phyloP scores from a whole-genome alignment of 2,888 invertebrate species.

The Scaptodrosophila latifasciaeformis region DNA sequence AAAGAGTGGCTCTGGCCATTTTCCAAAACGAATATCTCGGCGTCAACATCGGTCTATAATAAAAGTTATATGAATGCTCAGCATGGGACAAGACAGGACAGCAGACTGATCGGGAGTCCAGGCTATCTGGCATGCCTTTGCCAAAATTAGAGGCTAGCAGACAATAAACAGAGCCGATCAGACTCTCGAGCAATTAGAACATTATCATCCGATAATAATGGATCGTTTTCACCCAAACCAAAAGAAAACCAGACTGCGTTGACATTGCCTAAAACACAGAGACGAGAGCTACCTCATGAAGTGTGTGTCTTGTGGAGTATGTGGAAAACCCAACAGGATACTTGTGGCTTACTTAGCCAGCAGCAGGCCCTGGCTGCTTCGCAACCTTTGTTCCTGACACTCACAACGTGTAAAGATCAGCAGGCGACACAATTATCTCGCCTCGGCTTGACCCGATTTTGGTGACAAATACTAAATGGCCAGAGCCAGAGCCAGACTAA shows the following conservation, averaged over 20 bases:
- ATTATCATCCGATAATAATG: slow-evolving; percentile 69
- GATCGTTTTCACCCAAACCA: slow-evolving; percentile 64
- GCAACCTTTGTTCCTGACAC: not conserved
- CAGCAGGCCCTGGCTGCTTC: not conserved
- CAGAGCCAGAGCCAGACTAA: slow-evolving; percentile 4
- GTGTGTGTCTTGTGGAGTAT: slow-evolving; percentile 23
- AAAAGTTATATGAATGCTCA: not conserved
- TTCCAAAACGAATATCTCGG: too few relatives aligned
- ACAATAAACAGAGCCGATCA: not conserved
- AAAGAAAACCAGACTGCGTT: slow-evolving; percentile 9
- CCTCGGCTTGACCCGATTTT: not conserved
- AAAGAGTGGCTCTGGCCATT: too few relatives aligned
- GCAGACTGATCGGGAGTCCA: too few relatives aligned
- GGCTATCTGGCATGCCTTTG: not conserved
- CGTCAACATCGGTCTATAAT: too few relatives aligned
- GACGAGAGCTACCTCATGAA: slow-evolving; percentile 26
- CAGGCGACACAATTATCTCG: slow-evolving; percentile 20
- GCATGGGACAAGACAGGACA: too few relatives aligned
- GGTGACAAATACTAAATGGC: slow-evolving; percentile 5
- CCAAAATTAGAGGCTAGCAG: not conserved
- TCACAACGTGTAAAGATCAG: too few relatives aligned
- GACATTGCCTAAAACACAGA: slow-evolving; percentile 43
- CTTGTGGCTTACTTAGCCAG: slow-evolving; percentile 12
- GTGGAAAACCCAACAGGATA: slow-evolving; percentile 54
- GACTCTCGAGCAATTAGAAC: slow-evolving; percentile 59